Base-by-base conservation (phyloP, 92 coral and sea anemone genomes). In the Siderastrea radians region DNA sequence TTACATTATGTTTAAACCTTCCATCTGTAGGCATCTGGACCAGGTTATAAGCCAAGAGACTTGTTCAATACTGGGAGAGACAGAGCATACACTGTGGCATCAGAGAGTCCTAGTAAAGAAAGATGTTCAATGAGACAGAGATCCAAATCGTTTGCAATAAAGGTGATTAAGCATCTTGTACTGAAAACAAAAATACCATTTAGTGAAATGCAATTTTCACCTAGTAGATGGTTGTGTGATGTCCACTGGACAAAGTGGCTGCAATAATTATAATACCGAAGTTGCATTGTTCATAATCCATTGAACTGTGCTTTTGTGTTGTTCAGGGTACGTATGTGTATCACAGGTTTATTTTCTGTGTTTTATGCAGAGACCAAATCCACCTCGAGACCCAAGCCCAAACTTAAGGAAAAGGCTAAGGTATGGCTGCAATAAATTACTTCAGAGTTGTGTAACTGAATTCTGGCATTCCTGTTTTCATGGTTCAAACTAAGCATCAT, bases 91-190 rank as follows among this genome's bases (percentile, higher is more conserved):
- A 80, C 94, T 1, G 68, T 87, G 7, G 91, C 94, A 59, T 84
- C 90, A 1, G 95, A 89, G 53, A 94, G 87, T 71, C 89, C 95
- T 3, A 86, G 91, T 80, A 89, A 46, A 15, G 92, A 75, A 45
- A 86, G 80, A 65, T 66, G 72, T 48, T 84, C 85, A 5, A 53
- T 74, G 15, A 95, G 96, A 82, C 92, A 94, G 72, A 93, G 98
- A 46, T 97, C 99, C 8, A 97, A 95, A 84, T 97, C 99, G 11
- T 92, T 98, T 86, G 96, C 99, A 38, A 90, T 95, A 26, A 98
- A 98, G 98, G 99, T 98, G 86, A 17, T 59, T 5, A 26, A 19
- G 2, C 55, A 8, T 63, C 11, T 63, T 14, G 17, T 8, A 73
- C 46, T 26, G 38, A 26, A 26, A 26, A 26, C 38, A 26, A 26